These are phyloP conservation scores for Kryptolebias marmoratus DNA, from an alignment of 2,113 vertebrate genomes.

Conservation along the genomic window DNA sequence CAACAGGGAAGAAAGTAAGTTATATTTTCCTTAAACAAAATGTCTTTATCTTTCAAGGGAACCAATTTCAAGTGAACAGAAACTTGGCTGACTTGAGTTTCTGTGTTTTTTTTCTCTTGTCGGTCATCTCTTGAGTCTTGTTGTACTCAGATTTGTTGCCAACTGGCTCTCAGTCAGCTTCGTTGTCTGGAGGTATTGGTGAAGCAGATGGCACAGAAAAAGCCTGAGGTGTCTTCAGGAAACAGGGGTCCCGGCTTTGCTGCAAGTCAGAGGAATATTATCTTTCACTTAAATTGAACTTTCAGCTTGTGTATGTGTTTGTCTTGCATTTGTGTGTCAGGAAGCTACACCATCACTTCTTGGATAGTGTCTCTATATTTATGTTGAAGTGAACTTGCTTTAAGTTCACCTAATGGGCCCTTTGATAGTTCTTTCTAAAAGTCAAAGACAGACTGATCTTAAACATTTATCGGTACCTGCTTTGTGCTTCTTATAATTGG, in stretches of 20 bases:
- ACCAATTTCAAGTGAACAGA: constrained; percentile 41
- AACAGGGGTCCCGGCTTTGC: constrained; percentile 65
- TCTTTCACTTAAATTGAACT: constrained; percentile 60
- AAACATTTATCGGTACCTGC: constrained; percentile 58
- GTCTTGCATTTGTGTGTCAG: constrained; percentile 6
- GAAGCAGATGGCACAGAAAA: constrained; percentile 71
- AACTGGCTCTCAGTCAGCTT: constrained; percentile 71
- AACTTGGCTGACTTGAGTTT: constrained; percentile 59
- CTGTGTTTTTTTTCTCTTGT: constrained; percentile 52
- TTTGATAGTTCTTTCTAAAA: constrained; percentile 26
- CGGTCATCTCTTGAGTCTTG: constrained; percentile 64
- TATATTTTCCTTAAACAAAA: constrained; percentile 34
- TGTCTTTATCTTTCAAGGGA: constrained; percentile 56
- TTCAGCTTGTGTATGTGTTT: constrained; percentile 14
- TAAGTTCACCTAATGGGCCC: constrained; percentile 43
- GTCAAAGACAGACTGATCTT: too few relatives aligned
- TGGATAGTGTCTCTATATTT: constrained; percentile 28
- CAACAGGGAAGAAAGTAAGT: constrained; percentile 22
- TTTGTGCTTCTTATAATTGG: constrained; percentile 54
- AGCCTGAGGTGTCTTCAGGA: constrained; percentile 70
- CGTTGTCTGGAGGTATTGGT: constrained; percentile 70
- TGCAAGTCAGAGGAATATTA: constrained; percentile 51
- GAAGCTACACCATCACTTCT: neutral
- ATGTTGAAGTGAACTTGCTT: constrained; percentile 30
- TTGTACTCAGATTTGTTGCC: constrained; percentile 70